A percentile compares a stretch with the other conserved stretches of the same genome.
These are phyloP conservation scores for Eupeodes corollae DNA, from an alignment of 1,140 invertebrate species.

Conservation along the genomic window DNA sequence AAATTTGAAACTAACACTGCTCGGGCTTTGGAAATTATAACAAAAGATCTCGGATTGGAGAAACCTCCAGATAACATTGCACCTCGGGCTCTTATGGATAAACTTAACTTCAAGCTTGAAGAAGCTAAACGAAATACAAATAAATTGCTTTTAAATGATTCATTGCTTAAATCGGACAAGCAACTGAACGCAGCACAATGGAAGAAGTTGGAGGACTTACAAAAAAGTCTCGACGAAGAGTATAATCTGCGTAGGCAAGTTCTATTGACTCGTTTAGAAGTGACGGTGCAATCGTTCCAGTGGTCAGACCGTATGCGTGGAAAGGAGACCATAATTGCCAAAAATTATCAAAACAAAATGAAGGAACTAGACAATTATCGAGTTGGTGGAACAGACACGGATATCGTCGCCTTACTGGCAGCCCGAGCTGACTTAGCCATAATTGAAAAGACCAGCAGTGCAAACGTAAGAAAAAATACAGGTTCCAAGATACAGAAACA, in stretches of 20 bases:
- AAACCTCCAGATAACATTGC: conserved; percentile 78
- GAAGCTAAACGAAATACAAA: conserved; percentile 51
- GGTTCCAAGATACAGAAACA: conserved; percentile 72
- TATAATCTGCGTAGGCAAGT: conserved; percentile 76
- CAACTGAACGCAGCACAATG: conserved; percentile 70
- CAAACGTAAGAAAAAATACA: conserved; percentile 66
- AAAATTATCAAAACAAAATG: conserved; percentile 56
- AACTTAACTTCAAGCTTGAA: conserved; percentile 61
- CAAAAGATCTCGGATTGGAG: conserved; percentile 65
- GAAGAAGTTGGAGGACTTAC: conserved; percentile 55
- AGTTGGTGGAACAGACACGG: conserved; percentile 47
- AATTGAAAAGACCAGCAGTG: conserved; percentile 79
- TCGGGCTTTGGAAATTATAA: conserved; percentile 59
- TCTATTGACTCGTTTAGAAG: conserved; percentile 81
- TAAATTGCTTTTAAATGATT: conserved; percentile 50
- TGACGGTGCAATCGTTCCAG: conserved; percentile 89
- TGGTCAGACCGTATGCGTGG: conserved; percentile 75
- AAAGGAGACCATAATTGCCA: conserved; percentile 60
- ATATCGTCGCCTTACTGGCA: conserved; percentile 63
- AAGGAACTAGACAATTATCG: conserved; percentile 40
- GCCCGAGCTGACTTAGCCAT: conserved; percentile 70
- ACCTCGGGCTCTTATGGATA: conserved; percentile 61
- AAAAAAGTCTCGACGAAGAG: conserved; percentile 64
- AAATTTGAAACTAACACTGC: conserved; percentile 73
- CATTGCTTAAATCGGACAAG: conserved; percentile 56